Percentiles rank a stretch among this genome's conserved stretches.
Conservation (phyloP, 2,888 invertebrate genomes). For the Neoitamus cyanurus region DNA sequence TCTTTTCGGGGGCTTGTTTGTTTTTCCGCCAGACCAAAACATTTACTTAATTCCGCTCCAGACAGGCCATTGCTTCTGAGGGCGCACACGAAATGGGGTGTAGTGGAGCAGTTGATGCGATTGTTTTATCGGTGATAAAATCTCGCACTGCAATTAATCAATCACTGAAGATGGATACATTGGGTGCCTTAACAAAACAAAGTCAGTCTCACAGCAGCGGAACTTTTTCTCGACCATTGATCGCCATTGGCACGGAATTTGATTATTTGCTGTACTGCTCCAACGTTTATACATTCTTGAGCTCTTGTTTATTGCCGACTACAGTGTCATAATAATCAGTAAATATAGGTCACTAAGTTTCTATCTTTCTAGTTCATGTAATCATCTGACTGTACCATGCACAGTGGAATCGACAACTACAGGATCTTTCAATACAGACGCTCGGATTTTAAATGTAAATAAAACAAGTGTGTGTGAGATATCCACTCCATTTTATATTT, state of each 20-base stretch:
- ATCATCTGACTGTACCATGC: neutral
- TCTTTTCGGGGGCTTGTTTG: neutral
- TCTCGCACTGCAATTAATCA: neutral
- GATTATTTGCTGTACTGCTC: neutral
- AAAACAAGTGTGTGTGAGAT: too few relatives aligned
- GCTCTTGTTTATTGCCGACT: neutral
- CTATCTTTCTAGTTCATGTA: neutral
- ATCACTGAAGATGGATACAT: neutral
- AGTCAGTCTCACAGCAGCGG: neutral
- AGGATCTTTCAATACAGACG: neutral
- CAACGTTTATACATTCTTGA: neutral
- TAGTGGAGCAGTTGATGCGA: neutral
- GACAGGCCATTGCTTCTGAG: neutral
- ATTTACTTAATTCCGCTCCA: neutral
- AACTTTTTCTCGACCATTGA: neutral
- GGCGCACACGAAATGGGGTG: neutral
- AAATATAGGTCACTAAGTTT: neutral
- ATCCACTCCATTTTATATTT: too few relatives aligned
- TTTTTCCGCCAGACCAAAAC: neutral
- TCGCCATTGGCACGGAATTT: neutral
- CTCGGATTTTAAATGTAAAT: too few relatives aligned
- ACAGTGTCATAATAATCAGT: neutral
- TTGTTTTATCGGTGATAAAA: neutral
- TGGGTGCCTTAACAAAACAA: neutral
- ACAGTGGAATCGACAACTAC: neutral